A percentile compares a stretch with the other conserved stretches of the same genome.
phyloP scores from a whole-genome alignment of 2,113 vertebrate genomes.

The Elephas maximus region DNA sequence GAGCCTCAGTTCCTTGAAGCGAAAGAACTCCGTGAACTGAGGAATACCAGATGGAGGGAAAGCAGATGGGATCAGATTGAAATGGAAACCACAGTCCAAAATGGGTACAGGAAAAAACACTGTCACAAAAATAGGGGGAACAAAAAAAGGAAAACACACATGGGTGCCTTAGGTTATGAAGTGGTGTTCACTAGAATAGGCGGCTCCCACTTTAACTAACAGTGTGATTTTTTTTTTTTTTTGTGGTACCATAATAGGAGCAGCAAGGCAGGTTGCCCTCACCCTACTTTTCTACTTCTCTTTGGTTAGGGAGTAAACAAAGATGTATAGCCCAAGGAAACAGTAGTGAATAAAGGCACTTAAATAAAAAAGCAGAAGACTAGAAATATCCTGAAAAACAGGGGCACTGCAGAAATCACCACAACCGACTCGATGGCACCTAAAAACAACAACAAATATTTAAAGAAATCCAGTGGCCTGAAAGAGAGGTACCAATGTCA shows the following conservation, averaged over 20 bases:
- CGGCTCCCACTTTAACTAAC: no score
- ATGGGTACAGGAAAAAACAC: neutral
- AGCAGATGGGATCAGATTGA: neutral
- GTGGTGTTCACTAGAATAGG: neutral
- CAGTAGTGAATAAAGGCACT: neutral
- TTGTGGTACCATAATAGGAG: neutral
- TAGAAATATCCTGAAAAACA: neutral
- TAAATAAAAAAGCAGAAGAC: neutral
- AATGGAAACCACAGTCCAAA: neutral
- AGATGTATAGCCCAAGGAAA: neutral
- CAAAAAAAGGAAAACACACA: neutral
- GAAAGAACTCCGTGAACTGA: neutral
- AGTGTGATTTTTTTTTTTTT: neutral
- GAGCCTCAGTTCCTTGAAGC: neutral
- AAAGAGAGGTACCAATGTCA: neutral
- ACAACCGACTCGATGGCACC: no score
- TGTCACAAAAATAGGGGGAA: neutral
- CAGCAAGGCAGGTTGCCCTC: neutral
- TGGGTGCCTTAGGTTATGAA: accelerated
- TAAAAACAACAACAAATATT: neutral
- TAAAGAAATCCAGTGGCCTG: neutral
- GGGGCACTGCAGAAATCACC: neutral
- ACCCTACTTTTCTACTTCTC: neutral
- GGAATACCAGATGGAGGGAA: neutral
- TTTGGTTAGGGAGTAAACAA: neutral